A percentile compares a stretch with the other conserved stretches of the same genome.
Conservation (phyloP, 2,113 vertebrate species). For the Pampusana beccarii region DNA sequence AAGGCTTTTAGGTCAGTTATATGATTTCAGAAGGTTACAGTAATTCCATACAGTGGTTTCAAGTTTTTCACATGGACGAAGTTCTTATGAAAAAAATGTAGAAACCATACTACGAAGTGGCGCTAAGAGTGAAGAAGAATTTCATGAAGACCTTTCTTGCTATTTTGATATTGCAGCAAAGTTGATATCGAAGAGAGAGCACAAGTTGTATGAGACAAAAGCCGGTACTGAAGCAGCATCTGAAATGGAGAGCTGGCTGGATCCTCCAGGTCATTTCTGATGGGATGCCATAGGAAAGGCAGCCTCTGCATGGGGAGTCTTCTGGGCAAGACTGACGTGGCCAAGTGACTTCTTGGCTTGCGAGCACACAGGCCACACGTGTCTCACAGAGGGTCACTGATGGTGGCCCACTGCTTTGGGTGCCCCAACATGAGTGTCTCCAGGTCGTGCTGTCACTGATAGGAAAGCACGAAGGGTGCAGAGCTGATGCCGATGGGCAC, state of each 20-base stretch:
- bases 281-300: neutral
- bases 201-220: neutral
- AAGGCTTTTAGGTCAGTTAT: neutral
- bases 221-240: neutral
- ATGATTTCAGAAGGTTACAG: neutral
- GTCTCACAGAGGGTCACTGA: neutral
- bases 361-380: neutral
- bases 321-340: neutral
- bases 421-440: rapidly evolving
- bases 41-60: neutral
- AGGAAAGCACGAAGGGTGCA: neutral
- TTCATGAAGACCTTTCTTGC: neutral
- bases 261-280: neutral
- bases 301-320: no score
- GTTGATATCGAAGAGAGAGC: neutral
- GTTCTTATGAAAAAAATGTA: neutral
- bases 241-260: neutral
- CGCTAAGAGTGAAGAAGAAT: neutral
- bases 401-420: neutral
- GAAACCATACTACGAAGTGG: neutral
- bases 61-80: neutral
- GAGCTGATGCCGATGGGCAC: neutral
- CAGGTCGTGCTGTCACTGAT: rapidly evolving
- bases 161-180: neutral
- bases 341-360: neutral